phyloP scores from a whole-genome alignment of 2,888 invertebrate species.

The Cantharis rustica region DNA sequence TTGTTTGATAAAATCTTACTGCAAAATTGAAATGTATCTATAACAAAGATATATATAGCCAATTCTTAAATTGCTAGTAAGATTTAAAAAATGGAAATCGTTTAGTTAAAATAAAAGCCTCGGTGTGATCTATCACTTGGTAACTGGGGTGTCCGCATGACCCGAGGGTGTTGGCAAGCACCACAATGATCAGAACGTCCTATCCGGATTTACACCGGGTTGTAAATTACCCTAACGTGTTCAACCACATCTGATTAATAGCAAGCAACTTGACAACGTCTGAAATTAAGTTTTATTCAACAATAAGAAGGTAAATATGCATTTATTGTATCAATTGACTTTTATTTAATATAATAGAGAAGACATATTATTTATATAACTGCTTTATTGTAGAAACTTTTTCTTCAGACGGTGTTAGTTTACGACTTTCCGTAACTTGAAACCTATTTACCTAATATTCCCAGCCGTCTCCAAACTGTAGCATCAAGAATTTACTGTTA shows the following conservation, averaged over 20 bases:
- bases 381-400: background rate
- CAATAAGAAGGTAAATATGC: conserved; percentile 13
- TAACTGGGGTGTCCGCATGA: conserved; percentile 28
- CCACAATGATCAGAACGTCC: conserved; percentile 28
- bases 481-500: conserved; percentile 42
- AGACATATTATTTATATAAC: background rate
- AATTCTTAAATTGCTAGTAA: background rate
- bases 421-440: conserved; percentile 14
- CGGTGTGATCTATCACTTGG: conserved; percentile 25
- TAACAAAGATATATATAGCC: background rate
- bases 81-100: conserved; percentile 12
- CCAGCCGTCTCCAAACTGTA: conserved; percentile 29
- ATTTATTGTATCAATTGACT: background rate
- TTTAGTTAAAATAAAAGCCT: conserved; percentile 17
- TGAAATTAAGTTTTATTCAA: conserved; percentile 22
- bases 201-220: conserved; percentile 29
- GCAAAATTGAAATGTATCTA: background rate
- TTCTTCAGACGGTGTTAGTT: conserved; percentile 19
- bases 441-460: conserved; percentile 23
- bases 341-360: background rate
- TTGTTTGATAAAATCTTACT: background rate
- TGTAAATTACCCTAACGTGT: conserved; percentile 27
- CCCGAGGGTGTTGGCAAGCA: conserved; percentile 29
- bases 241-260: conserved; percentile 24
- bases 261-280: conserved; percentile 33